Evolutionary conservation across 1,140 invertebrate species (phyloP), one percentile per base, ranked within the genome.

Genomic region (Nixonia krombeini): DNA sequence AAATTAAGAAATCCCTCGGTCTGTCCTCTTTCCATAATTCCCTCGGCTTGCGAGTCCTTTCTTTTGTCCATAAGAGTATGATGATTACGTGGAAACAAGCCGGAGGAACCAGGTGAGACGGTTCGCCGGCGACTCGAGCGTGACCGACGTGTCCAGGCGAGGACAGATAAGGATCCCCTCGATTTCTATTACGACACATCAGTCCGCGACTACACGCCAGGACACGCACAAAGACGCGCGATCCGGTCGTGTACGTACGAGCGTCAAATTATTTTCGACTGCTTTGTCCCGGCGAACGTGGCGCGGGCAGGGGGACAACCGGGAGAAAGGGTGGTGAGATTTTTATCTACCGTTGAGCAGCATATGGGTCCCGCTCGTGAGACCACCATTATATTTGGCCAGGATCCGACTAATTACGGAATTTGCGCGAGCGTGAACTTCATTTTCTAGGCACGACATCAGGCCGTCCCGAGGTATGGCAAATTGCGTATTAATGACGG

Each of bases 371-470:
- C 53, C 33, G 49, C 37, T 58, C 67, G 71, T 70, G 67, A 63
- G 71, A 73, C 62, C 58, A 70, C 61, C 62, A 41, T 68, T 63
- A 72, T 66, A 70, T 70, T 73, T 70, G 59, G 56, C 40, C 57
- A 59, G 68, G 63, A 58, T 53, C 56, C 52, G 46, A 47, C 72
- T 74, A 74, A 74, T 74, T 74, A 74, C 38, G 62, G 41, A 62
- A 71, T 62, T 70, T 65, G 69, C 68, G 58, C 62, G 69, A 67
- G 63, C 70, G 70, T 70, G 56, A 70, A 72, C 53, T 64, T 50
- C 42, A 40, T 70, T 70, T 70, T 66, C 69, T 72, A 66, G 69
- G n/a, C 62, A 50, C 51, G 66, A 62, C 52, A 68, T 21, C 23
- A 28, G 23, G 49, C 38, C 29, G 3, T n/a, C 29, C n/a, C n/a